Conservation (phyloP, 2,113 vertebrate genomes). For the Hyperopisus bebe region DNA sequence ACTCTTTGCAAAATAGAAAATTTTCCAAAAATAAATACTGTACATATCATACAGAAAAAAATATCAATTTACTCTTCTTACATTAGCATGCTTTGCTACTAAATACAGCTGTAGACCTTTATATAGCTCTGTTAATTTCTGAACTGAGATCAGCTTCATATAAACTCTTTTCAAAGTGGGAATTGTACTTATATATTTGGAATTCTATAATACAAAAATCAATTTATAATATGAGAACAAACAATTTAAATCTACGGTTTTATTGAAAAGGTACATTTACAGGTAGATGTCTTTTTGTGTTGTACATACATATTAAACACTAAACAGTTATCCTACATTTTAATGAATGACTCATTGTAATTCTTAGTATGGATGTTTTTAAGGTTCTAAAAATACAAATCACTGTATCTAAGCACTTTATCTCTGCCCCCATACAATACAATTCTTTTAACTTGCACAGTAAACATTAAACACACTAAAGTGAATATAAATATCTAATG, state of each 20-base stretch:
- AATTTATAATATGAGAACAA: slow-evolving; percentile 33
- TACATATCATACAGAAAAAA: slow-evolving; percentile 29
- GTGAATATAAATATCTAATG: slow-evolving; percentile 69
- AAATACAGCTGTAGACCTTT: slow-evolving; percentile 13
- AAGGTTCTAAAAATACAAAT: slow-evolving; percentile 55
- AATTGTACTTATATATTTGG: slow-evolving; percentile 20
- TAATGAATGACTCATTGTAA: slow-evolving; percentile 47
- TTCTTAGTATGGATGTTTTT: slow-evolving; percentile 46
- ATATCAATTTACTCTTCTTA: background rate
- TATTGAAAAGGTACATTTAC: slow-evolving; percentile 83
- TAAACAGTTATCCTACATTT: slow-evolving; percentile 58
- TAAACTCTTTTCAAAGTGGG: slow-evolving; percentile 21
- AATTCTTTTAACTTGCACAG: slow-evolving; percentile 57
- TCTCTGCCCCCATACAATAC: slow-evolving; percentile 56
- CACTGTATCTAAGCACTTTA: slow-evolving; percentile 42
- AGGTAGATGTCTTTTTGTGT: slow-evolving; percentile 70
- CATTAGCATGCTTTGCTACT: slow-evolving; percentile 23
- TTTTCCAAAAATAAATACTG: slow-evolving; percentile 41
- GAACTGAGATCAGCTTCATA: slow-evolving; percentile 21
- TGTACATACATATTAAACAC: slow-evolving; percentile 62
- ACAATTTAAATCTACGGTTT: slow-evolving; percentile 58
- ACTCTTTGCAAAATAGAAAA: slow-evolving; percentile 31
- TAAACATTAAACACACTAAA: slow-evolving; percentile 64
- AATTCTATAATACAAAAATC: slow-evolving; percentile 31
- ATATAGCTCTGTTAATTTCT: background rate